phyloP scores from a whole-genome alignment of 2,797 vertebrate species.

The Chelidonichthys spinosus region DNA sequence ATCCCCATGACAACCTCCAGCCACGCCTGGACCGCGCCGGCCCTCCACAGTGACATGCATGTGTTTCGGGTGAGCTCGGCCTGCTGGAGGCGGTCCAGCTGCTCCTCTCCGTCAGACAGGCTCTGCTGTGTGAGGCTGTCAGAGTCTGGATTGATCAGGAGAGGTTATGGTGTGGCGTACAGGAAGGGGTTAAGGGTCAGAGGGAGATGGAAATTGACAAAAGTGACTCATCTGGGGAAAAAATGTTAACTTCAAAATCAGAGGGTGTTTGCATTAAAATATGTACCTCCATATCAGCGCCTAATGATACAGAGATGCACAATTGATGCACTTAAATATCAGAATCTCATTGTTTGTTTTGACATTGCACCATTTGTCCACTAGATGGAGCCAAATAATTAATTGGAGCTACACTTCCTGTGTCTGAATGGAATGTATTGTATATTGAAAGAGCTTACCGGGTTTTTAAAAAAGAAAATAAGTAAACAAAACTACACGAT shows the following conservation, averaged over 20 bases:
- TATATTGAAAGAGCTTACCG: not conserved
- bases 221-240: slow-evolving; percentile 57
- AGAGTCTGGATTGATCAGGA: slow-evolving; percentile 84
- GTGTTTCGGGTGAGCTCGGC: slow-evolving; percentile 87
- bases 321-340: not conserved
- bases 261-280: slow-evolving; percentile 6
- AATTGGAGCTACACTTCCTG: not conserved
- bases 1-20: slow-evolving; percentile 93
- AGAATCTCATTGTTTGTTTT: not conserved
- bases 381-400: slow-evolving; percentile 65
- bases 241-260: slow-evolving; percentile 39
- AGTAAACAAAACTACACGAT: not conserved
- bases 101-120: slow-evolving; percentile 89
- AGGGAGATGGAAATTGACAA: slow-evolving; percentile 67
- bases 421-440: not conserved
- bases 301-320: not conserved
- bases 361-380: slow-evolving; percentile 46
- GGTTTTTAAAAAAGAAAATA: not conserved
- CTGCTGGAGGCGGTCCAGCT: slow-evolving; percentile 88
- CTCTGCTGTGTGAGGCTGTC: slow-evolving; percentile 88
- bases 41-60: slow-evolving; percentile 91
- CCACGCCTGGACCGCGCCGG: slow-evolving; percentile 90
- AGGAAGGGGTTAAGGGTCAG: slow-evolving; percentile 70
- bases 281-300: slow-evolving; percentile 6
- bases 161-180: slow-evolving; percentile 68